Evolutionary conservation across 1,140 invertebrate species (phyloP), one percentile per base, ranked within the genome.

Genomic region (Sesamia nonagrioides): DNA sequence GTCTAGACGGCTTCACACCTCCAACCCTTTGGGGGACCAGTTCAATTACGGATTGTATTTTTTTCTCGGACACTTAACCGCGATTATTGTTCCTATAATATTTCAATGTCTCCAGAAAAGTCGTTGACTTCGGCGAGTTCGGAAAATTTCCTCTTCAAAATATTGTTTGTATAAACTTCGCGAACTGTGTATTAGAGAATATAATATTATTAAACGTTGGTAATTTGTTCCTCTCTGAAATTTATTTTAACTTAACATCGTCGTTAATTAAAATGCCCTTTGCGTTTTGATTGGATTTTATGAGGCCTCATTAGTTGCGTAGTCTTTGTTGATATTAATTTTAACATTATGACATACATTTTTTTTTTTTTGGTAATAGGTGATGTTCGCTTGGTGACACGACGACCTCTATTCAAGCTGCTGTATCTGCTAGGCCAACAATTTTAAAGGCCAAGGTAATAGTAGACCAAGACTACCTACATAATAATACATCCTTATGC

Each of bases 1-100:
- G 92, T 94, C 92, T 94, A 94, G 92, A 94, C 92, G 88, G 84
- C 81, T 88, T 89, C 90, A 89, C 92, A 94, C 92, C 92, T 92
- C 86, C 86, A 90, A 89, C 89, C 91, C 87, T 92, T 88, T 86
- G 83, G 85, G 89, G 89, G 86, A 88, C 88, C 91, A 89, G 82
- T 85, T 84, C 88, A 89, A 88, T 92, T 91, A 88, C 80, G 84
- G 83, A 79, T 91, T 90, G 77, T 88, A 82, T 84, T 86, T 75
- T 82, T 82, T 77, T 73, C 50, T 69, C 48, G 71, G 60, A 77
- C 61, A 40, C 61, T 68, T 48, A 77, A 68, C 48, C 52, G 71
- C 54, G 71, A 73, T 73, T 73, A 73, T 73, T 66, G 63, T 77
- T 54, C 37, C 66, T 37, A 27, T 11, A 54, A 1, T 27, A 48